These are phyloP conservation scores for Synodontis membranacea DNA, from an alignment of 2,113 vertebrate species.

Conservation along the genomic window DNA sequence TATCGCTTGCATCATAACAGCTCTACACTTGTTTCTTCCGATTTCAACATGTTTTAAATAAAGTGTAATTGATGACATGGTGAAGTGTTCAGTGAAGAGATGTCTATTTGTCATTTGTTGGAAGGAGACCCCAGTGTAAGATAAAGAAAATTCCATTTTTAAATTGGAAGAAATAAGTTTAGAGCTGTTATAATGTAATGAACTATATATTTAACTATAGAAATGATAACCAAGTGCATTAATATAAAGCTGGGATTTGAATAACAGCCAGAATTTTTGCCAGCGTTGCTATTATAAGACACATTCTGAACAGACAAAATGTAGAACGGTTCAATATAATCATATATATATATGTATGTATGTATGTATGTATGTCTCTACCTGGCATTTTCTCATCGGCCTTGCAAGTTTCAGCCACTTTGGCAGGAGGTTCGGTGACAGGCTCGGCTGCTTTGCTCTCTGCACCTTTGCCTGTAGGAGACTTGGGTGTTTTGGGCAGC, in stretches of 20 bases:
- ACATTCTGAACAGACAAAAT: background rate
- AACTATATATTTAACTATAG: too few species aligned
- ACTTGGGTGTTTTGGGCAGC: slow-evolving; percentile 76
- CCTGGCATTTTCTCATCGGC: slow-evolving; percentile 84
- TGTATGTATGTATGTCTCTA: slow-evolving; percentile 61
- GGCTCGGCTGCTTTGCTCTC: slow-evolving; percentile 72
- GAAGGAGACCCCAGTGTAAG: too few species aligned
- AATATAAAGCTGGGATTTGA: background rate
- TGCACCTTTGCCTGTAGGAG: slow-evolving; percentile 67
- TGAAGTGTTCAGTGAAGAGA: too few species aligned
- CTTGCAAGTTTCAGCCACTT: slow-evolving; percentile 77
- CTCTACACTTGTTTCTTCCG: too few species aligned
- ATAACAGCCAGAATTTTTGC: background rate
- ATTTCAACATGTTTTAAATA: too few species aligned
- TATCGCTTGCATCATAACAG: background rate
- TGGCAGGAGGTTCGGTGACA: slow-evolving; percentile 69
- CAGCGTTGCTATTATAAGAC: background rate
- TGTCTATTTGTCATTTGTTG: too few species aligned
- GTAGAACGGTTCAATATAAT: background rate
- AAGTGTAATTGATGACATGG: too few species aligned
- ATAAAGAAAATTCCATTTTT: too few species aligned
- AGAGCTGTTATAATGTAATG: too few species aligned
- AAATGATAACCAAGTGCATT: background rate
- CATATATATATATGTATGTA: background rate
- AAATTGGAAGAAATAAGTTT: too few species aligned